A percentile compares a stretch with the other conserved stretches of the same genome.
Evolutionary conservation across 2,113 vertebrate species (phyloP).

Genomic region (Rhea americana): DNA sequence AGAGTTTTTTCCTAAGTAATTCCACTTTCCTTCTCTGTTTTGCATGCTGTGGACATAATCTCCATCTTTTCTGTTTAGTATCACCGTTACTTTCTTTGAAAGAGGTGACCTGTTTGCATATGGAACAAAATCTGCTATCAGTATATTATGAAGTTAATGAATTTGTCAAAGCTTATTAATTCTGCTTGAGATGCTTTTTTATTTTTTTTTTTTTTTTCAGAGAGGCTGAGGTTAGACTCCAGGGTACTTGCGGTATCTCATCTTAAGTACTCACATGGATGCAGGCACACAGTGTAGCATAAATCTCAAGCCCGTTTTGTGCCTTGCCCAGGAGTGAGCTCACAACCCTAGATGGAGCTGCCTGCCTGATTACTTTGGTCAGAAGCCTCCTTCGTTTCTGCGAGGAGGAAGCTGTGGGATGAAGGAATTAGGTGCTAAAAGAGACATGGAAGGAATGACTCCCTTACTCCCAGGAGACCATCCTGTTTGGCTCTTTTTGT

Average conservation of each 20-base stretch:
- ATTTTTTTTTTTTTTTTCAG: background rate
- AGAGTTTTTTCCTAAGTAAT: background rate
- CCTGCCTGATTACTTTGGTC: background rate
- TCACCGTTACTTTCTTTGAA: constrained; percentile 30
- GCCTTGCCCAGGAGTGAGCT: background rate
- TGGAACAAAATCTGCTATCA: constrained; percentile 26
- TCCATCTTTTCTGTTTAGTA: constrained; percentile 37
- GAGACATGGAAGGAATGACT: background rate
- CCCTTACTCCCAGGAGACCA: background rate
- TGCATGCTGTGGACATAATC: constrained; percentile 48
- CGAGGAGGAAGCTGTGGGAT: background rate
- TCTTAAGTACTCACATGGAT: background rate
- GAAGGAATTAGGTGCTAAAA: background rate
- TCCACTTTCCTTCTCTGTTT: constrained; percentile 36
- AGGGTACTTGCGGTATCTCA: background rate
- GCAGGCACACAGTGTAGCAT: background rate
- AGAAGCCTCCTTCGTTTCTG: background rate
- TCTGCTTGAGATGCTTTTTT: background rate
- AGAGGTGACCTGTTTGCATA: background rate
- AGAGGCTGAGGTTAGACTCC: background rate
- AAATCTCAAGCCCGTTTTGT: background rate
- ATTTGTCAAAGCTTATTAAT: constrained; percentile 35
- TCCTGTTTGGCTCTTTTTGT: background rate
- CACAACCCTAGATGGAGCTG: background rate
- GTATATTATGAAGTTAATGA: constrained; percentile 9